Percentiles rank a stretch among this genome's conserved stretches.
Conservation (phyloP, 2,797 vertebrate species). For the Microctenopoma lineatum region DNA sequence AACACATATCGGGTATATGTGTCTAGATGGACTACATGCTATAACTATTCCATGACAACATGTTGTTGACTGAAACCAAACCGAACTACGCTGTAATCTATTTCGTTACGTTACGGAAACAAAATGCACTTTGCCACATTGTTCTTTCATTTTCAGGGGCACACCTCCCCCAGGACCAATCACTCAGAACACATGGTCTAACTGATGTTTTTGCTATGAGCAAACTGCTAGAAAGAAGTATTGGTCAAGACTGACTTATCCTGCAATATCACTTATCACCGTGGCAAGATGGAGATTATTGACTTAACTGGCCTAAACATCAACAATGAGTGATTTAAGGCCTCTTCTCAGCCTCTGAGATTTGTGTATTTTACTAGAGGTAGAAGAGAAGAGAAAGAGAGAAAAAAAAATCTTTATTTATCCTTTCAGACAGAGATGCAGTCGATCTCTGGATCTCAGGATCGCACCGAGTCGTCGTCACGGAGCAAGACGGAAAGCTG, state of each 20-base stretch:
- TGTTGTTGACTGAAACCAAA: no score
- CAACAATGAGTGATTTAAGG: conserved; percentile 68
- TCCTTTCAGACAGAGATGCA: conserved; percentile 47
- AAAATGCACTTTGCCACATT: conserved; percentile 53
- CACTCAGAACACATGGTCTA: conserved; percentile 48
- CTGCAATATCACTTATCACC: conserved; percentile 74
- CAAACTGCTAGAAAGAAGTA: conserved; percentile 51
- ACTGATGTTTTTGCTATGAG: conserved; percentile 58
- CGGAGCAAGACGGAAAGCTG: conserved; percentile 56
- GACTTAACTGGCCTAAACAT: conserved; percentile 80
- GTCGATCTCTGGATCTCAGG: conserved; percentile 4
- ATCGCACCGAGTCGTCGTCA: conserved; percentile 23
- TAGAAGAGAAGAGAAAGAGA: conserved; percentile 1
- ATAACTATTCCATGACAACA: no score
- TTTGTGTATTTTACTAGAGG: conserved; percentile 72
- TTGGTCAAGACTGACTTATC: conserved; percentile 45
- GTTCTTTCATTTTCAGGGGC: conserved; percentile 44
- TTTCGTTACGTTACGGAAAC: no score
- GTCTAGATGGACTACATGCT: no score
- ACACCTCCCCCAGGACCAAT: conserved; percentile 43
- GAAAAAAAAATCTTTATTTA: conserved; percentile 50
- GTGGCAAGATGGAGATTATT: conserved; percentile 72
- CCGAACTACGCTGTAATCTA: no score
- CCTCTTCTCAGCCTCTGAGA: conserved; percentile 22
- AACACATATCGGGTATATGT: no score